Percentiles rank a stretch among this genome's conserved stretches.
Conservation (phyloP, 2,797 vertebrate species). For the Pseudopleuronectes americanus region DNA sequence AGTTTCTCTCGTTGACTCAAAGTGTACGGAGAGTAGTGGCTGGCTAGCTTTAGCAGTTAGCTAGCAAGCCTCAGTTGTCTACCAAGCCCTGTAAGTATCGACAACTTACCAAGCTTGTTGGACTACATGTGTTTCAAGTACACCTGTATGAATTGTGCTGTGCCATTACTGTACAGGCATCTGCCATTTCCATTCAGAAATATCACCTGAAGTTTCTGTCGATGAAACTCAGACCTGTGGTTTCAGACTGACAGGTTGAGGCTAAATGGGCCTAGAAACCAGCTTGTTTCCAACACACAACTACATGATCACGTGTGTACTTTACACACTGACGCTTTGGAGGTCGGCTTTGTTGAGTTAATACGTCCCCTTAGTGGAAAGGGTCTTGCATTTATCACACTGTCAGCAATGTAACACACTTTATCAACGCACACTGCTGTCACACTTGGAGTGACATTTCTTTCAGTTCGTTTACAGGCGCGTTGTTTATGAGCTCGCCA, state of each 20-base stretch:
- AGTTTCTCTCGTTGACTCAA: not conserved
- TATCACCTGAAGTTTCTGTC: not conserved
- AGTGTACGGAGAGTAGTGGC: not conserved
- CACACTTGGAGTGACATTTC: conserved; percentile 11
- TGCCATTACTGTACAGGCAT: too few species aligned
- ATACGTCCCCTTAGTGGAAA: not conserved
- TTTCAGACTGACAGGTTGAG: not conserved
- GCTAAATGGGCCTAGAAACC: not conserved
- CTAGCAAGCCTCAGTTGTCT: not conserved
- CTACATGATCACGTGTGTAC: not conserved
- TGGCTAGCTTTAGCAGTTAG: not conserved
- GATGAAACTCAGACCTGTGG: not conserved
- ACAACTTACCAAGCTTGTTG: not conserved
- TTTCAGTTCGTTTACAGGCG: not conserved
- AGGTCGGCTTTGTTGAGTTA: not conserved
- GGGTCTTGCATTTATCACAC: too few species aligned
- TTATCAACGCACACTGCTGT: too few species aligned
- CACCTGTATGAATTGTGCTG: too few species aligned
- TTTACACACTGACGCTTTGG: not conserved
- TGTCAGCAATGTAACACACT: too few species aligned
- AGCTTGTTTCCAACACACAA: not conserved
- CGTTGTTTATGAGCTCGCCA: not conserved
- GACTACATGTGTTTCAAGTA: too few species aligned
- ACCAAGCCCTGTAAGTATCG: not conserved
- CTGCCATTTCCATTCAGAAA: not conserved